Base-by-base conservation (phyloP, 2,797 vertebrate genomes). In the Neomorphus geoffroyi region DNA sequence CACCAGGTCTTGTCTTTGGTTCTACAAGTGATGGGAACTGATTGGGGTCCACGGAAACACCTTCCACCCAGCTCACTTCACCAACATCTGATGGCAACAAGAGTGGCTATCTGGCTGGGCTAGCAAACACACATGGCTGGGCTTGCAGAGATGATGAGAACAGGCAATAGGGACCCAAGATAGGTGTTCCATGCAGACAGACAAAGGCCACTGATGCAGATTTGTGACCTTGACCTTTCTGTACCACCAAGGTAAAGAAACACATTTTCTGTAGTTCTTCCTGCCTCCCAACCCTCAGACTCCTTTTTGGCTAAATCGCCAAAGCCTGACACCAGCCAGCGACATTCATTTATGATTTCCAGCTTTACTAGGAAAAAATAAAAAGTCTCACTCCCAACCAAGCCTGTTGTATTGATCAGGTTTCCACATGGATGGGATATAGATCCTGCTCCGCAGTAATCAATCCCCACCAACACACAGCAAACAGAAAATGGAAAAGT, bases 361-460 rank as follows among this genome's bases (percentile, higher is more conserved):
- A 17, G 2, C 39, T 72, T 69, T 60, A 48, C 57, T 33, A 45
- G 21, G 7, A 17, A 6, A 17, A 24, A 10, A 18, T 7, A 13
- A 19, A 7, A 7, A 54, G 1, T 7, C 39, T 51, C 6, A 3
- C n/a, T 17, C 9, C 37, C 33, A 33, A 0, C 12, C 15, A 15
- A 32, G 13, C 15, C 58, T 46, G 54, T 3, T 43, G 48, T 7
- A 26, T 12, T 14, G 4, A 5, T 11, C 26, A 43, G 69, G 24
- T 43, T 80, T 54, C 43, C 79, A 73, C 27, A 15, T 9, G 78
- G 75, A 10, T 10, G 27, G 26, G 50, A 32, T 50, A 69, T 22
- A 60, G 67, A 89, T 93, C n/a, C 48, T 80, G 26, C 61, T 91
- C 53, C 30, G 39, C 17, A 56, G 51, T 6, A 11, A 86, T 78